These are phyloP conservation scores for Apamea crenata DNA, from an alignment of 2,888 invertebrate genomes.

Conservation along the genomic window DNA sequence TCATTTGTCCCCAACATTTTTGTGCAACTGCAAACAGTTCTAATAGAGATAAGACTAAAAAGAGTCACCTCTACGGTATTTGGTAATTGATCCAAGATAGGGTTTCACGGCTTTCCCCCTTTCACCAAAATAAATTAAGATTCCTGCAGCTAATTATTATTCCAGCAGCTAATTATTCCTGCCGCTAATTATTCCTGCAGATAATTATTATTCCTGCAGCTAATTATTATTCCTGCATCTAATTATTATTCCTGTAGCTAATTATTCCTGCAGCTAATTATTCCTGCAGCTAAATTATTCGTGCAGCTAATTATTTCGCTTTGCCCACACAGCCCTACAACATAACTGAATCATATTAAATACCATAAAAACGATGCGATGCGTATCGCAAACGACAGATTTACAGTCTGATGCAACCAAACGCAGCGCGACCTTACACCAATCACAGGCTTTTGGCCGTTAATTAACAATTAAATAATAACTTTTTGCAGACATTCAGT, in stretches of 20 bases:
- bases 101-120: neutral
- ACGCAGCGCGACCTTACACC: slow-evolving; percentile 54
- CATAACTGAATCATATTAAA: slow-evolving; percentile 57
- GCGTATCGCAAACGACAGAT: slow-evolving; percentile 66
- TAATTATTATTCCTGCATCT: no score
- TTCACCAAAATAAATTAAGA: neutral
- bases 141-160: neutral
- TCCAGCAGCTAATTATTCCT: no score
- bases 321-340: slow-evolving; percentile 52
- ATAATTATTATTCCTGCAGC: no score
- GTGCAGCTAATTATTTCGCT: neutral
- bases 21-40: neutral
- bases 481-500: slow-evolving; percentile 20
- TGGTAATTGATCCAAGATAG: neutral
- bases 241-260: no score
- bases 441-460: slow-evolving; percentile 20
- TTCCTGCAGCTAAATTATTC: no score
- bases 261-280: no score
- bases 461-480: slow-evolving; percentile 51
- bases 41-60: neutral
- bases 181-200: no score
- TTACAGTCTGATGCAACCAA: slow-evolving; percentile 66
- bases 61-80: no score
- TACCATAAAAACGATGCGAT: slow-evolving; percentile 54
- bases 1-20: neutral